Evolutionary conservation across 2,113 vertebrate species (phyloP).

Genomic region (Neogale vison): DNA sequence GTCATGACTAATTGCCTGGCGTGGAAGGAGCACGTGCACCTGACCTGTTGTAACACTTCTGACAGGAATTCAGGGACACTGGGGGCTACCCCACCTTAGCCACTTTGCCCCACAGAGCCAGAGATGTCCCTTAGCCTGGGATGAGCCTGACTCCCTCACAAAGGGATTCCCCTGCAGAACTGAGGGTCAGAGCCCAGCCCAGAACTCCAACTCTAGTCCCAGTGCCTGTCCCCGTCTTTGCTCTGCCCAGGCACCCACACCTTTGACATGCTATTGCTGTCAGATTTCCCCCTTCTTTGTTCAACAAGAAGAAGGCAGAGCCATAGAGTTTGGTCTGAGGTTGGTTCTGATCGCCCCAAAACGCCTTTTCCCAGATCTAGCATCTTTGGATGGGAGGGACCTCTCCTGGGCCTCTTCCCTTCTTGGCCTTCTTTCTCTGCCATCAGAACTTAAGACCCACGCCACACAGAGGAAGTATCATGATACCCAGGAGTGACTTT

Average conservation of each 20-base stretch:
- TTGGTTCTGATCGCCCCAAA: neutral
- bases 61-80: neutral
- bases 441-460: neutral
- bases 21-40: neutral
- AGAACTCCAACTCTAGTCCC: neutral
- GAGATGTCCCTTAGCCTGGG: neutral
- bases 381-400: neutral
- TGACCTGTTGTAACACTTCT: neutral
- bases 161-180: neutral
- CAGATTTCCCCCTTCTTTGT: neutral
- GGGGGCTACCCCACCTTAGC: neutral
- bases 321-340: neutral
- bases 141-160: neutral
- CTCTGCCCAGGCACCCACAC: neutral
- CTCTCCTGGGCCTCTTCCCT: neutral
- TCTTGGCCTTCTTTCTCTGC: neutral
- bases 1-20: neutral
- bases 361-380: neutral
- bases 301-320: neutral
- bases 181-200: neutral
- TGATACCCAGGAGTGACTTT: rapidly evolving
- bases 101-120: neutral
- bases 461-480: rapidly evolving
- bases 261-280: neutral
- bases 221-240: neutral